Base-by-base conservation (phyloP, 1,140 invertebrate species). In the Drosophila obscura region DNA sequence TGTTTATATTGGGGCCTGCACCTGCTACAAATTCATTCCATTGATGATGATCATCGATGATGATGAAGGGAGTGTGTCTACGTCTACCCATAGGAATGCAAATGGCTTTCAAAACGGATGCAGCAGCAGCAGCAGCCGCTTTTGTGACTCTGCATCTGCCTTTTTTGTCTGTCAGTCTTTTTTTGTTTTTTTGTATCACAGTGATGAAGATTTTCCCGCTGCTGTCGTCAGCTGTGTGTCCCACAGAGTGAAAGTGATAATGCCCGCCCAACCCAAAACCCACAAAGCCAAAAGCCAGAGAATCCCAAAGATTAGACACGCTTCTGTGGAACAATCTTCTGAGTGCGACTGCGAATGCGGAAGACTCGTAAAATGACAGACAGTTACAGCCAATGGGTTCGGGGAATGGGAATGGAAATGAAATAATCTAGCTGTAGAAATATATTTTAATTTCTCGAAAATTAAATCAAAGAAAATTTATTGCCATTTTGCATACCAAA, bases 401-500 rank as follows among this genome's bases (percentile, higher is more conserved):
- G 43, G 57, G 43, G 57, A 48, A 41, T 60, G 22, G 39, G 31
- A 50, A 52, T 35, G 22, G 22, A 35, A 68, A 65, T 60, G 43
- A 26, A 46, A 48, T 66, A 67, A 71, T 77, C 68, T 71, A n/a
- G 4, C 8, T 9, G 43, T 22, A 28, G 24, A 60, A 44, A 61
- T 56, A 68, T 60, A 73, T 75, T 68, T 67, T 75, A 82, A 68
- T 82, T 87, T 87, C 83, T 50, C 76, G 62, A 82, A 39, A 82
- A 82, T 85, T 78, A 88, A 88, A 78, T 76, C 78, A 72, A 71
- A 62, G 78, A 66, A 71, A 87, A 78, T 77, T 71, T 87, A 87
- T 80, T 58, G 68, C 64, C 77, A 78, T 75, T 83, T 83, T 69
- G 75, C 62, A 77, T 67, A 73, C 77, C 44, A 45, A 58, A 50